Conservation (phyloP, 2,797 vertebrate genomes). For the Morelia viridis region DNA sequence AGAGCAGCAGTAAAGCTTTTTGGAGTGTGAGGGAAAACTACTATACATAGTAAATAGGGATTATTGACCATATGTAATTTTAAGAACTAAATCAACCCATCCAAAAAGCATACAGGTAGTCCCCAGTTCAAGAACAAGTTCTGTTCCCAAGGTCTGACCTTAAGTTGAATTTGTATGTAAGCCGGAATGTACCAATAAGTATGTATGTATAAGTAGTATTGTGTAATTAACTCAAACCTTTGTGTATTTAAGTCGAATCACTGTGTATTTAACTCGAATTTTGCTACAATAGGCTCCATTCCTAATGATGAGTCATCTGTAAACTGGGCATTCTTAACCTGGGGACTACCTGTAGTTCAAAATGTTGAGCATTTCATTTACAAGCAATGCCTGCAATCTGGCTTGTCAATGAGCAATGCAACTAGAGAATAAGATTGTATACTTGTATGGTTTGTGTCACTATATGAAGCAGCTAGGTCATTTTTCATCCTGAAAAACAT, state of each 20-base stretch:
- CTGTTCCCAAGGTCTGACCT: too few relatives aligned
- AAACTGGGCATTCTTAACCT: too few relatives aligned
- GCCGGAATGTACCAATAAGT: too few relatives aligned
- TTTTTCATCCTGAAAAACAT: neutral
- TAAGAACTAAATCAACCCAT: neutral
- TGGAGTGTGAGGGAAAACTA: slow-evolving; percentile 12
- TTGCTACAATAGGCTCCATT: too few relatives aligned
- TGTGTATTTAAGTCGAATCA: too few relatives aligned
- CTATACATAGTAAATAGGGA: neutral
- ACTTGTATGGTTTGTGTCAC: neutral
- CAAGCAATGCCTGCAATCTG: neutral
- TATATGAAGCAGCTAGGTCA: neutral
- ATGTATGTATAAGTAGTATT: too few relatives aligned
- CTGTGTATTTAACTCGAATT: too few relatives aligned
- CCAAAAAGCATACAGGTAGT: neutral
- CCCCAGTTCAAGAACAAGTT: too few relatives aligned
- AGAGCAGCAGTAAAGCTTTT: slow-evolving; percentile 11
- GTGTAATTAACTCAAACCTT: too few relatives aligned
- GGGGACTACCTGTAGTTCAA: neutral
- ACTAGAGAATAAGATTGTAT: neutral
- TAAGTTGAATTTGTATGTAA: too few relatives aligned
- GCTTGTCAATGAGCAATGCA: neutral
- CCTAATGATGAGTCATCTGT: too few relatives aligned
- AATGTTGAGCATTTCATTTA: neutral
- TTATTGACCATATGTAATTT: neutral